Evolutionary conservation across 2,888 invertebrate species (phyloP).

Genomic region (Eudasyphora cyanicolor): DNA sequence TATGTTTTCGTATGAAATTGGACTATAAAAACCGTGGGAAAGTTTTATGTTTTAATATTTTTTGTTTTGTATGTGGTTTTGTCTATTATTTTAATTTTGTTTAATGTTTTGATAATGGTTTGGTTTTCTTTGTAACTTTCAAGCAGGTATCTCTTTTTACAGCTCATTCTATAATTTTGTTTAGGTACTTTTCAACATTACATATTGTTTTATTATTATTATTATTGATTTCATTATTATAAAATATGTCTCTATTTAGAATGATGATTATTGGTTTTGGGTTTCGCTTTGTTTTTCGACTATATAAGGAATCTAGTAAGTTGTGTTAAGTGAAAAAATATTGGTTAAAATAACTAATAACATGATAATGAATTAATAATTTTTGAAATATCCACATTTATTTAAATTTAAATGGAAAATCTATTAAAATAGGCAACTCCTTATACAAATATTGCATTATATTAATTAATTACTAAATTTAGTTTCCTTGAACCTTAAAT

Average conservation of each 20-base stretch:
- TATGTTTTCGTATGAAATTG: slow-evolving; percentile 15
- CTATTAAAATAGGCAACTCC: too few species aligned
- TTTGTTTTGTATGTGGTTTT: not conserved
- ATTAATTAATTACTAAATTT: too few species aligned
- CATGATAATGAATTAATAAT: too few species aligned
- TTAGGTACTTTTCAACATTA: slow-evolving; percentile 75
- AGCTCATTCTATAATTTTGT: slow-evolving; percentile 76
- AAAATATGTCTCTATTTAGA: not conserved
- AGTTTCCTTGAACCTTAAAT: too few species aligned
- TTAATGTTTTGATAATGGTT: not conserved
- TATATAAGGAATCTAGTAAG: too few species aligned
- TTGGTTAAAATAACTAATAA: too few species aligned
- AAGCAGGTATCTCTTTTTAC: slow-evolving; percentile 80
- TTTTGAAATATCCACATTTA: too few species aligned
- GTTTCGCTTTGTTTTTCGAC: too few species aligned
- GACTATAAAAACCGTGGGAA: slow-evolving; percentile 17
- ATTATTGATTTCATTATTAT: too few species aligned
- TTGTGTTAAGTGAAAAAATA: too few species aligned
- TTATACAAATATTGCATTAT: too few species aligned
- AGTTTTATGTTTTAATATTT: not conserved
- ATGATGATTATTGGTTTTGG: not conserved
- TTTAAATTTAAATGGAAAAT: too few species aligned
- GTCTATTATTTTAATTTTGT: slow-evolving; percentile 1
- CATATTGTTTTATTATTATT: slow-evolving; percentile 59
- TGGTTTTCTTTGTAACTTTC: slow-evolving; percentile 67